phyloP scores from a whole-genome alignment of 2,113 vertebrate species.

The Pedionomus torquatus region DNA sequence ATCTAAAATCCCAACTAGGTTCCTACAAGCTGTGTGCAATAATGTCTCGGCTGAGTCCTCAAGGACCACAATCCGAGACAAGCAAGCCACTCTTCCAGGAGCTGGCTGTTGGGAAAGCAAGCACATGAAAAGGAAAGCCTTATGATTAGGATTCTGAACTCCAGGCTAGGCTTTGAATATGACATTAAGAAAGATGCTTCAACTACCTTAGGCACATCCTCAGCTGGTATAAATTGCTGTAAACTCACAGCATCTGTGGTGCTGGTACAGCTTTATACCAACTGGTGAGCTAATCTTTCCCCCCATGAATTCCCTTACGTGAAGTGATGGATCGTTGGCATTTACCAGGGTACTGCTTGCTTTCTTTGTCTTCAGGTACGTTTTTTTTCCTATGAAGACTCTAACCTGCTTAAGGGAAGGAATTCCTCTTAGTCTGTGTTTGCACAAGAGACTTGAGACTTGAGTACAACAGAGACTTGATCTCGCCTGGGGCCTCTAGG shows the following conservation, averaged over 20 bases:
- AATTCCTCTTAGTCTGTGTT: neutral
- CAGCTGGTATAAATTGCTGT: neutral
- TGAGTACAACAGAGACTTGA: neutral
- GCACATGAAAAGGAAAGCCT: neutral
- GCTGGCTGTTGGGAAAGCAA: neutral
- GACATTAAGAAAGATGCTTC: neutral
- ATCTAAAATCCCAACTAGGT: neutral
- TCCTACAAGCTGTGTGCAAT: neutral
- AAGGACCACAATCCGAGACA: neutral
- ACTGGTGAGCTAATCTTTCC: neutral
- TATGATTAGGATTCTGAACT: neutral
- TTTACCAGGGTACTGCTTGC: neutral
- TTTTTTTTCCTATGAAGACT: neutral
- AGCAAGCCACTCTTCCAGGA: neutral
- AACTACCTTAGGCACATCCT: neutral
- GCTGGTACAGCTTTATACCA: neutral
- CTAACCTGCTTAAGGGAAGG: neutral
- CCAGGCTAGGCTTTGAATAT: neutral
- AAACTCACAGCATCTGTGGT: neutral
- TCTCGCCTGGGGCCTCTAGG: neutral
- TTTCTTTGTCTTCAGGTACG: neutral
- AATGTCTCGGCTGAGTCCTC: neutral
- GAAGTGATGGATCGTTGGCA: neutral
- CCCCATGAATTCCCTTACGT: neutral
- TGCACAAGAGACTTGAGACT: neutral